phyloP scores from a whole-genome alignment of 2,113 vertebrate species.

The Engystomops pustulosus region DNA sequence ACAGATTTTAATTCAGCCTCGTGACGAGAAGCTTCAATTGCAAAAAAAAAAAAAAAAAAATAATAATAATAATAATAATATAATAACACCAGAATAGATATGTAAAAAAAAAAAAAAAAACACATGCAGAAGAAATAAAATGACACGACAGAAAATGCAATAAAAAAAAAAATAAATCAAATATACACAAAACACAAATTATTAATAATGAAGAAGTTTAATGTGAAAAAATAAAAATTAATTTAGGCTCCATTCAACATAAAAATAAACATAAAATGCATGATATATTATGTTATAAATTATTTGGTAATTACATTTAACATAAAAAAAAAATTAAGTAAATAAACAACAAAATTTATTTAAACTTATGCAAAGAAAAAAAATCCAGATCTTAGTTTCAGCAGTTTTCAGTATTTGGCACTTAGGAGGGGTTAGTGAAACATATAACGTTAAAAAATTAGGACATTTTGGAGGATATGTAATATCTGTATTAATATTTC shows the following conservation, averaged over 20 bases:
- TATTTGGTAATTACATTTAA: background rate
- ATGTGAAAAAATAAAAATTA: background rate
- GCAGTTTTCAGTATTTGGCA: conserved; percentile 12
- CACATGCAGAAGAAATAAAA: background rate
- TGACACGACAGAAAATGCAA: background rate
- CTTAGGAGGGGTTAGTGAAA: background rate
- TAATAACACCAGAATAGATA: background rate
- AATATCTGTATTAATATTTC: background rate
- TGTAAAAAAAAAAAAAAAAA: conserved; percentile 3
- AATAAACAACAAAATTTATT: background rate
- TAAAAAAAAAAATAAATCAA: background rate
- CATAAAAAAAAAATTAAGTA: background rate
- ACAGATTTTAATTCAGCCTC: background rate
- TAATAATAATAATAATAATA: background rate
- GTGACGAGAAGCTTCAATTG: too few relatives aligned
- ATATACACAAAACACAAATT: background rate
- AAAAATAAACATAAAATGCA: conserved; percentile 1
- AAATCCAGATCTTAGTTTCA: background rate
- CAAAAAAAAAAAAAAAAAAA: too few relatives aligned
- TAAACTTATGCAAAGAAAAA: background rate
- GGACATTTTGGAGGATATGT: background rate
- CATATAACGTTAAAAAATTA: background rate
- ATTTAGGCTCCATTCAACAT: background rate
- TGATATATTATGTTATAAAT: background rate
- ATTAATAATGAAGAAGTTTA: background rate